Evolutionary conservation across 2,888 invertebrate species (phyloP).

Genomic region (Candidula unifasciata): DNA sequence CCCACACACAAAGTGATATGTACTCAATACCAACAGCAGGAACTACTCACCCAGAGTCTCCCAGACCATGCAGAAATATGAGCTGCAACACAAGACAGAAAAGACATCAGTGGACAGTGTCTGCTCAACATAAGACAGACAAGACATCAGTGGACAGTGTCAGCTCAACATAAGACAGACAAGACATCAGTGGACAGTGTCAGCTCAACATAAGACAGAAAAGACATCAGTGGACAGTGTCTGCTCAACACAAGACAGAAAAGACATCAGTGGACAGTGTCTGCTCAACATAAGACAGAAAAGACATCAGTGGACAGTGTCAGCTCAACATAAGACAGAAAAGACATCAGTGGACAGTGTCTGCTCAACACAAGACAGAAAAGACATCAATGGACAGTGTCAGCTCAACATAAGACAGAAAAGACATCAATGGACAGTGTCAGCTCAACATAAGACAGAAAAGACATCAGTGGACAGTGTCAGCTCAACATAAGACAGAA

Average conservation of each 20-base stretch:
- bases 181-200: too few species aligned
- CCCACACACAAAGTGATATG: too few species aligned
- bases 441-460: slow-evolving; percentile 77
- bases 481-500: neutral
- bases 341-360: neutral
- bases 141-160: neutral
- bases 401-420: neutral
- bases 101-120: neutral
- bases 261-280: neutral
- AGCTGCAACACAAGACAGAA: slow-evolving; percentile 83
- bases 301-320: too few species aligned
- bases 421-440: too few species aligned
- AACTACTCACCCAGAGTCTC: slow-evolving; percentile 92
- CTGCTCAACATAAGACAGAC: neutral
- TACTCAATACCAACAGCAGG: too few species aligned
- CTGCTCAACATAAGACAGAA: neutral
- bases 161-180: neutral
- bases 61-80: slow-evolving; percentile 96
- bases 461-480: neutral
- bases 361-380: neutral
- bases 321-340: slow-evolving; percentile 77
- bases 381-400: neutral
- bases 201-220: slow-evolving; percentile 77
- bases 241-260: neutral
- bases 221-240: neutral